phyloP scores from a whole-genome alignment of 2,797 vertebrate species.

The Scolopax rusticola region DNA sequence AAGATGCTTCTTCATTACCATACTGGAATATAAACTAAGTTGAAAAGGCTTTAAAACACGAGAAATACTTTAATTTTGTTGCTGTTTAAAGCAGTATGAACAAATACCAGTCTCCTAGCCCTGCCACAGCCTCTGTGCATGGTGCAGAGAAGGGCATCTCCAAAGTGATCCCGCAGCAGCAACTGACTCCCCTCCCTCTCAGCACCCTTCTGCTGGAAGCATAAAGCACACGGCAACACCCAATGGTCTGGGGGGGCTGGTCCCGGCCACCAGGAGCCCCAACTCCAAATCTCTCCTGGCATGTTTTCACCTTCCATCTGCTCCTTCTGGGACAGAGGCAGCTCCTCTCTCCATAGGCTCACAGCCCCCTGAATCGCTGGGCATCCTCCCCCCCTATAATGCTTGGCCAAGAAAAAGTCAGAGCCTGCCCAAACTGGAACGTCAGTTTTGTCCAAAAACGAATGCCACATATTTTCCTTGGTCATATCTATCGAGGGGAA shows the following conservation, averaged over 20 bases:
- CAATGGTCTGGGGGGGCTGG: neutral
- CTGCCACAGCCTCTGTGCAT: neutral
- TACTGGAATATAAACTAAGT: conserved; percentile 74
- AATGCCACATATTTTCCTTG: neutral
- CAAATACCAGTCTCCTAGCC: neutral
- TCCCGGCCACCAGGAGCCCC: neutral
- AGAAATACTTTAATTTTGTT: conserved; percentile 52
- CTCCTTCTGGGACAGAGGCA: neutral
- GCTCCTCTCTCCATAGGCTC: neutral
- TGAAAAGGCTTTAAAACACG: conserved; percentile 67
- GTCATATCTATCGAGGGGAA: neutral
- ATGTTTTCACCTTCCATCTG: neutral
- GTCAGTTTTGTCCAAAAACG: neutral
- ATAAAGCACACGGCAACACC: accelerated
- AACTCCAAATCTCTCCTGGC: neutral
- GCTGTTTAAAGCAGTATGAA: conserved; percentile 29
- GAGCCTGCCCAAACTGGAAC: neutral
- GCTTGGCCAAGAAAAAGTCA: accelerated
- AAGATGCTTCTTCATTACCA: conserved; percentile 71
- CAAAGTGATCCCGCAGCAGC: neutral
- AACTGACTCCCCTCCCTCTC: neutral
- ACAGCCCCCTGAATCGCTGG: accelerated
- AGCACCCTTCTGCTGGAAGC: accelerated
- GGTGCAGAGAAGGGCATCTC: neutral
- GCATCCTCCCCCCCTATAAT: accelerated